Base-by-base conservation (phyloP, 2,797 vertebrate species). In the Limosa lapponica region DNA sequence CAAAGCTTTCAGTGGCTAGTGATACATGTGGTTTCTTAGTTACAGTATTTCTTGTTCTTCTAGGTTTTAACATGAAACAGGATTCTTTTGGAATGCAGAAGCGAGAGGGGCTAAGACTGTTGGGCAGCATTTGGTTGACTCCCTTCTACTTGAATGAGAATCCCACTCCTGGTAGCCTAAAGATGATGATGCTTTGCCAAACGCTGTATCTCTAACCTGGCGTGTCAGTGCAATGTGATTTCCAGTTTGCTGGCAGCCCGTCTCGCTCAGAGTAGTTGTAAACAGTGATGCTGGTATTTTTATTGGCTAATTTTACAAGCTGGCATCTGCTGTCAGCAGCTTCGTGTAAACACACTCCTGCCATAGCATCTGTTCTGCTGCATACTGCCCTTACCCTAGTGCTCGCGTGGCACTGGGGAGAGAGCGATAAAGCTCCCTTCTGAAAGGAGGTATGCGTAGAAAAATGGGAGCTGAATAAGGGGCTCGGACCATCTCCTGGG, bases 331-430 rank as follows among this genome's bases (percentile, higher is more conserved):
- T 93, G 74, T 82, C 89, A 96, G 94, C 93, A 95, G 94, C 96
- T 96, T 96, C 96, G 10, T 95, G 96, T 97, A 98, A 98, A 98
- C 96, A 97, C 75, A 82, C 91, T 97, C 94, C 91, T 93, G 95
- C 94, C 78, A 80, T 46, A 96, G 96, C 97, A 97, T 97, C 97
- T 98, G 97, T 94, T 97, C 95, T 65, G 59, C 93, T 95, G 96
- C 72, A 79, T 89, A 89, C 72, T 96, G 95, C 97, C 96, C 87
- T 90, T 95, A 96, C 95, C 95, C 89, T 91, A 74, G 88, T 1
- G 52, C 85, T 95, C 48, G 2, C 81, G 73, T 67, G 90, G 95
- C 89, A 87, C 86, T 89, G 91, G 51, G 91, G 66, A 96, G 83
- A 92, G 82, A 97, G 92, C 71, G 94, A 97, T 58, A 93, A 87